phyloP scores from a whole-genome alignment of 2,113 vertebrate species.

The Potamarius usumacintae region DNA sequence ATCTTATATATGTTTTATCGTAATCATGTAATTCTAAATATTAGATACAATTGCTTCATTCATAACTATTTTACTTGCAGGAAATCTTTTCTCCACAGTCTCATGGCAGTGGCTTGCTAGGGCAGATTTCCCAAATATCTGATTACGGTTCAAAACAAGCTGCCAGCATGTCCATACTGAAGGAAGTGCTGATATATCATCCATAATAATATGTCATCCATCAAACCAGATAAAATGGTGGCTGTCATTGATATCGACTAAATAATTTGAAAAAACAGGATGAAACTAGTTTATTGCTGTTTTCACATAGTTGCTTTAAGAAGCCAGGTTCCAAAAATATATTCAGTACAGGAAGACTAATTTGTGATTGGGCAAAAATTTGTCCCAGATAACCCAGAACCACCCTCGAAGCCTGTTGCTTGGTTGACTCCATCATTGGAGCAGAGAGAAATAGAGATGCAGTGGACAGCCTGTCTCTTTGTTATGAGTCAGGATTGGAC shows the following conservation, averaged over 20 bases:
- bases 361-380: background rate
- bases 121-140: slow-evolving; percentile 14
- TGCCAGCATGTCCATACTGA: slow-evolving; percentile 30
- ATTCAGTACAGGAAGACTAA: background rate
- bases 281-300: background rate
- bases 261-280: background rate
- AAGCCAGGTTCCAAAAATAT: slow-evolving; percentile 20
- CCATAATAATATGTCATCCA: background rate
- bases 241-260: background rate
- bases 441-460: slow-evolving; percentile 21
- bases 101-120: background rate
- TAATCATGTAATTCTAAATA: background rate
- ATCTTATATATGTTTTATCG: background rate
- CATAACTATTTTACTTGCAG: no score
- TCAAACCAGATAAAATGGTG: slow-evolving; percentile 6
- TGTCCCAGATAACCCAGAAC: background rate
- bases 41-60: background rate
- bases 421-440: slow-evolving; percentile 8
- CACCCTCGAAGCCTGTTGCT: background rate
- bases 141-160: background rate
- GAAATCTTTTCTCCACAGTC: background rate
- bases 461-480: background rate
- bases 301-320: background rate
- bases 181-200: background rate
- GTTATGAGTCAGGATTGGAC: slow-evolving; percentile 46